Conservation (phyloP, 2,888 invertebrate species). For the Luperina nickerlii region DNA sequence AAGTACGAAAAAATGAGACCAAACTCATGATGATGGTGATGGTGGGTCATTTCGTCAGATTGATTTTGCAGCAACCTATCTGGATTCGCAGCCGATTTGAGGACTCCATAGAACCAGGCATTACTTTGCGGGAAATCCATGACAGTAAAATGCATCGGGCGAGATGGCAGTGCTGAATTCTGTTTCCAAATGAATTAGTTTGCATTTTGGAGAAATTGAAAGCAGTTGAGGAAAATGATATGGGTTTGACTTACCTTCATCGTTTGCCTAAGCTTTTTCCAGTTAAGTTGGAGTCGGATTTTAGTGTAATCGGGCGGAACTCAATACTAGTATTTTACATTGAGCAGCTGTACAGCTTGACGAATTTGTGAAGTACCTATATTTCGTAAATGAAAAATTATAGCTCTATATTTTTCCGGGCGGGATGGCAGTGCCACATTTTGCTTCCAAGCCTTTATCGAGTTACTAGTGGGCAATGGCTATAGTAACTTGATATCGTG, state of each 20-base stretch:
- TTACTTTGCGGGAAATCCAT: not conserved
- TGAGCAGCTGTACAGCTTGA: not conserved
- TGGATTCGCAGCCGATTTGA: not conserved
- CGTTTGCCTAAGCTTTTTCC: not conserved
- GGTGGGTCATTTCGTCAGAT: not conserved
- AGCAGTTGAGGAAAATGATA: too few species aligned
- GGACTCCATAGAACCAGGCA: not conserved
- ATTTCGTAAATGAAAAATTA: not conserved
- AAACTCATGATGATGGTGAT: not conserved
- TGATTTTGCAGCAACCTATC: not conserved
- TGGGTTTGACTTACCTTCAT: too few species aligned
- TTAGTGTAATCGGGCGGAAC: too few species aligned
- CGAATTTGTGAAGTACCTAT: not conserved
- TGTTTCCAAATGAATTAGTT: too few species aligned
- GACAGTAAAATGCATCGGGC: not conserved
- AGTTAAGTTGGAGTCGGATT: too few species aligned
- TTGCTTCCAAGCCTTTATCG: too few species aligned
- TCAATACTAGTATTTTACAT: too few species aligned
- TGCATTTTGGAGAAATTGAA: too few species aligned
- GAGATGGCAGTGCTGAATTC: too few species aligned
- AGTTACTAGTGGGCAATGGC: not conserved
- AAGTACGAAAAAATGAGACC: not conserved
- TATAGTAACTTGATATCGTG: not conserved
- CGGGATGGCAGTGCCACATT: too few species aligned
- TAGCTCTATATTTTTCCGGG: not conserved